Evolutionary conservation across 2,797 vertebrate species (phyloP), one percentile per base, ranked within the genome.

Genomic region (Pangasius djambal): DNA sequence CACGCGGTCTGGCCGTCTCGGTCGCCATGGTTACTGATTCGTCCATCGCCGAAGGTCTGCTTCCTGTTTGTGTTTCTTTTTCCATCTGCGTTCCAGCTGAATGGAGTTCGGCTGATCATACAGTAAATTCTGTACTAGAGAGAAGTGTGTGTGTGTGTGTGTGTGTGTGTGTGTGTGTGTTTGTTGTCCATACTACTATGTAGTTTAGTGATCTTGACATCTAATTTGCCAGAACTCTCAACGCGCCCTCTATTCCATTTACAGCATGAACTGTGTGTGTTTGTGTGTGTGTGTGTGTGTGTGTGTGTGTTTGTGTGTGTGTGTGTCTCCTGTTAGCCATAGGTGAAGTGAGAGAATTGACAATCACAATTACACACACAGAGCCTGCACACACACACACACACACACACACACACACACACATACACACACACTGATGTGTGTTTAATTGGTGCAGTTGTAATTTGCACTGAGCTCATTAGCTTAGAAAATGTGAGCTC

Each of bases 401-500:
- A n/a, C 48, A 52, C 25, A 48, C 74, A 48, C 74, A 77, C 74
- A 50, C 74, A 75, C 72, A 75, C 72, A 77, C 7, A 57, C 77
- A 81, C 52, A 81, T 7, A 81, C 50, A 81, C n/a, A 59, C 18
- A 37, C 16, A 37, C 55, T 69, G 85, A 65, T 90, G 86, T 89
- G 82, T 90, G 89, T 91, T 86, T 92, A 92, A 91, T 92, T 93
- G 91, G 86, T 90, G 83, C 92, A 87, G 83, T 88, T 87, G 90
- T 92, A 91, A 93, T 94, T 93, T 92, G 89, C 91, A 79, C 85
- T 89, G 90, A 82, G 78, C 55, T 82, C 52, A 82, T 82, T 82
- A 82, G 31, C 52, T 59, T 0, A 2, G 40, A 59, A 82, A 82
- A 82, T 57, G 16, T 57, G 78, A 57, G 55, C 55, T 25, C 18